Base-by-base conservation (phyloP, 1,140 invertebrate species). In the Rhopalosiphum padi region DNA sequence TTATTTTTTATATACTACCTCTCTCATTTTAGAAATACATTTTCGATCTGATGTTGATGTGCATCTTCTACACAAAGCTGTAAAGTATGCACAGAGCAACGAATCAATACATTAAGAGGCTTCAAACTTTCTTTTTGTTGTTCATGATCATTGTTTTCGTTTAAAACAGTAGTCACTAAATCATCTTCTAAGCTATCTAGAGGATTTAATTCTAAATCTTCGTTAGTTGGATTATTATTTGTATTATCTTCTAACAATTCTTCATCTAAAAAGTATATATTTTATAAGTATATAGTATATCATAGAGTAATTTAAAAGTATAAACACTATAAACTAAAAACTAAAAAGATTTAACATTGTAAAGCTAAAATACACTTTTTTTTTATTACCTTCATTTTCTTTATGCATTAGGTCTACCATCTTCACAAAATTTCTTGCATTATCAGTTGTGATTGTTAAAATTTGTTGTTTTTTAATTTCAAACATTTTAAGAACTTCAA, bases 311-410 rank as follows among this genome's bases (percentile, higher is more conserved):
- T 37, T 82, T 82, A 82, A 6, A 35, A 37, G 30, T 82, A 82
- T 68, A 5, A 37, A 82, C 25, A 68, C 25, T 68, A 68, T 4
- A 8, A 68, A 68, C 9, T 11, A 48, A 48, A 48, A 48, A 48
- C 2, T 46, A 25, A 60, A 60, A 60, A 60, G 2, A 30, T 22
- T 55, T 68, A n/a, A 68, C 60, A 68, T 68, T 68, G 25, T 68
- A 68, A 68, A 68, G 30, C 60, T 68, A 68, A 68, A n/a, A n/a
- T 15, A 68, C 30, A n/a, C 3, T 9, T 11, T 68, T 68, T 82
- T 82, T 2, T 37, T 7, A 86, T 41, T 22, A 82, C 87, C 82
- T 89, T 88, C n/a, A 93, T 68, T 94, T 94, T 91, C 94, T 43
- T 48, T 30, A 23, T 87, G 37, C 37, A 87, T 87, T 46, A 86